Conservation (phyloP, 2,113 vertebrate genomes). For the Syrrhaptes paradoxus region DNA sequence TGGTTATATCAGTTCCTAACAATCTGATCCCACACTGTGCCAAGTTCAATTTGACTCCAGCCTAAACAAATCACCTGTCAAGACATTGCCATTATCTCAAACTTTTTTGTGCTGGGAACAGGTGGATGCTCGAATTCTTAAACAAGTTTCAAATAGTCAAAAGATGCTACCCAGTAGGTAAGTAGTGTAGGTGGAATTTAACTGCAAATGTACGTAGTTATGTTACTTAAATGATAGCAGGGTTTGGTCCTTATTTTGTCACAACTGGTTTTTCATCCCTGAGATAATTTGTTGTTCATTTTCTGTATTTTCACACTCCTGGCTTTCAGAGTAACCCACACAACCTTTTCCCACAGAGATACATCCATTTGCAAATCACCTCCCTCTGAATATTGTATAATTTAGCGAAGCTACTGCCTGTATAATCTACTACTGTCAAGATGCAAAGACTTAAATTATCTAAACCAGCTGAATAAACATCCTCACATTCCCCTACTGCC, state of each 20-base stretch:
- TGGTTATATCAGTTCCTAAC: neutral
- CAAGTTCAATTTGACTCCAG: neutral
- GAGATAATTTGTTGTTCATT: neutral
- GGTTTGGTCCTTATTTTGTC: neutral
- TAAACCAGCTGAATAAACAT: conserved; percentile 31
- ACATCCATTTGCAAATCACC: conserved; percentile 22
- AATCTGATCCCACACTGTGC: neutral
- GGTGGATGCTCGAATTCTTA: neutral
- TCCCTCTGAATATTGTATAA: conserved; percentile 19
- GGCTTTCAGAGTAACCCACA: conserved; percentile 18
- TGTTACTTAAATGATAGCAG: neutral
- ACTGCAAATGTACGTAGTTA: neutral
- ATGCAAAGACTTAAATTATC: conserved; percentile 3
- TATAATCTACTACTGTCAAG: neutral
- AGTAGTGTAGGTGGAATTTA: conserved; percentile 16
- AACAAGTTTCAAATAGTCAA: neutral
- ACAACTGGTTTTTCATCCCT: neutral
- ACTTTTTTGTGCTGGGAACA: neutral
- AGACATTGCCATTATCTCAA: neutral
- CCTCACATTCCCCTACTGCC: neutral
- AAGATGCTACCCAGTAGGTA: neutral
- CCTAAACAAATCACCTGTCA: neutral
- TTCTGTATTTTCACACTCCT: neutral
- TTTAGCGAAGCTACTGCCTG: neutral
- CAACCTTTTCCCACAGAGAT: neutral